These are phyloP conservation scores for Microchirus variegatus DNA, from an alignment of 2,797 vertebrate genomes.

Conservation along the genomic window DNA sequence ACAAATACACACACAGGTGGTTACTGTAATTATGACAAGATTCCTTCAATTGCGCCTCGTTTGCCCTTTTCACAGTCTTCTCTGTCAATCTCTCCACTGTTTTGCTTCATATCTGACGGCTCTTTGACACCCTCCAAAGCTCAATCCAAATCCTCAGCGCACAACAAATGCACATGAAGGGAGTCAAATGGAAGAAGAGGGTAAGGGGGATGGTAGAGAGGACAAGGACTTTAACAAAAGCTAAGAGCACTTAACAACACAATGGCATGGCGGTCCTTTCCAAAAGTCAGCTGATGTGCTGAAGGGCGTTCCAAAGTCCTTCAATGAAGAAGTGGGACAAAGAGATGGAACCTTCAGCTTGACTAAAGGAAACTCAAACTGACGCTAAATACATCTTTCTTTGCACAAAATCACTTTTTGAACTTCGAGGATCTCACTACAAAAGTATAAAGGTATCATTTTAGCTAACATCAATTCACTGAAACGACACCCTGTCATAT, in stretches of 20 bases:
- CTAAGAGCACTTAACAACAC: constrained; percentile 79
- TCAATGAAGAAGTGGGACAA: constrained; percentile 59
- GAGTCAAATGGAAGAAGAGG: constrained; percentile 58
- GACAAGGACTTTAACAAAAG: constrained; percentile 78
- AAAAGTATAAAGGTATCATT: constrained; percentile 10
- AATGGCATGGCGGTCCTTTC: constrained; percentile 70
- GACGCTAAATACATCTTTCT: constrained; percentile 4
- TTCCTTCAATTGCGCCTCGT: constrained; percentile 44
- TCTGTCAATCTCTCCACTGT: constrained; percentile 42
- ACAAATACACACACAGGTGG: constrained; percentile 32
- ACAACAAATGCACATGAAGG: constrained; percentile 31
- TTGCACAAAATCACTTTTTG: background rate
- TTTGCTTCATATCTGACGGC: constrained; percentile 53
- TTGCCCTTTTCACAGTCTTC: constrained; percentile 50
- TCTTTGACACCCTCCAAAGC: constrained; percentile 76
- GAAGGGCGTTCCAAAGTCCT: constrained; percentile 74
- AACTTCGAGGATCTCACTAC: background rate
- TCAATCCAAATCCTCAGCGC: constrained; percentile 58
- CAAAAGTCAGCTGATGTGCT: constrained; percentile 78
- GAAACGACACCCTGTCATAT: constrained; percentile 24
- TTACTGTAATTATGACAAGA: constrained; percentile 37
- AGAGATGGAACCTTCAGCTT: constrained; percentile 44
- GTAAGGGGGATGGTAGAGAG: constrained; percentile 62
- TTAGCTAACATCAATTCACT: constrained; percentile 13
- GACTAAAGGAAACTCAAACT: constrained; percentile 33